Base-by-base conservation (phyloP, 2,888 invertebrate genomes). In the Shargacucullia verbasci region DNA sequence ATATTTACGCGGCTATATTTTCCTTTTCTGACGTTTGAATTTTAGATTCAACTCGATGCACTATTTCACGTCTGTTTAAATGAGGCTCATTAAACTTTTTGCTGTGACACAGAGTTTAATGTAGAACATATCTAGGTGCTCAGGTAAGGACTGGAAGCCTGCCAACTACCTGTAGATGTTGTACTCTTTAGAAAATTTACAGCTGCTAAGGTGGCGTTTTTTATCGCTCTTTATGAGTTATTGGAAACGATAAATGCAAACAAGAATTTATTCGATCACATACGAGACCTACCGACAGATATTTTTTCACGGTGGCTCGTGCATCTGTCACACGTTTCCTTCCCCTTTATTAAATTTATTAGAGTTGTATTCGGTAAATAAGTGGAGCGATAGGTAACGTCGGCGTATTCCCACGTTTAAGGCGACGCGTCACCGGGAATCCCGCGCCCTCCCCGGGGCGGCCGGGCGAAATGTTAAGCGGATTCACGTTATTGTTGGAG, bases 101-200 rank as follows among this genome's bases (percentile, higher is more conserved):
- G 75, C 82, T 79, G 73, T 73, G 79, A 80, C 77, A 73, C 59
- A 75, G 61, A 81, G 77, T 80, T 86, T 84, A 85, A 86, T 84
- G 82, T 82, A 79, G 77, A 81, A 84, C 83, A 83, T 84, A 86
- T 88, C 80, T 83, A 81, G 82, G 81, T 83, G 80, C 83, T 76
- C 86, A 90, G 86, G 86, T 89, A 81, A 29, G 78, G 74, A 76
- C 86, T 92, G 92, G 93, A 89, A 73, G 70, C 61, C 73, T 85
- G 91, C 93, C 92, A 92, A 92, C 93, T 88, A 92, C 93, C 92
- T 93, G 93, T 93, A 83, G 93, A 88, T 80, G 79, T 79, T 81
- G 70, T 78, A 73, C 82, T 84, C 82, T 84, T 83, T 73, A 70
- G 76, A 71, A 83, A 84, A 88, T 87, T 83, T 84, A 86, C 81